phyloP scores from a whole-genome alignment of 2,797 vertebrate genomes.

The Zenarchopterus dispar region DNA sequence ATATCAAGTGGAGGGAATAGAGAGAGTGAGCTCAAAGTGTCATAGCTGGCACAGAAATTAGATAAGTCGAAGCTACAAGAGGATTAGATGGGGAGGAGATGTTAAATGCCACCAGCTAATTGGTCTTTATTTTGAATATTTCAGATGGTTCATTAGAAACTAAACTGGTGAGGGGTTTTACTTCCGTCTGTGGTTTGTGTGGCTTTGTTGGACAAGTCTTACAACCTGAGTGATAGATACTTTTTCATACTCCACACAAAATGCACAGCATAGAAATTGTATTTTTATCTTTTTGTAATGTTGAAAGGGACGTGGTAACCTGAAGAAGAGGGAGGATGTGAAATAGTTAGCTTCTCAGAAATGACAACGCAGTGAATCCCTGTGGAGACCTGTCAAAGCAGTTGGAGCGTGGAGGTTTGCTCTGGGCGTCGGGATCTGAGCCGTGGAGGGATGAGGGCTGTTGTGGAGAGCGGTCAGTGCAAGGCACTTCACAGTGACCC shows the following conservation, averaged over 20 bases:
- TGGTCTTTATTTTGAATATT: conserved; percentile 78
- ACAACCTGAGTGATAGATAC: conserved; percentile 34
- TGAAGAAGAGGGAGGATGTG: conserved; percentile 11
- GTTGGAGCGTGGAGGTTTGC: conserved; percentile 17
- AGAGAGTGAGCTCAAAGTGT: conserved; percentile 64
- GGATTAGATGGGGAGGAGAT: conserved; percentile 76
- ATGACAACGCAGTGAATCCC: conserved; percentile 11
- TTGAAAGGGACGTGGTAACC: conserved; percentile 19
- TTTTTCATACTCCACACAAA: conserved; percentile 1
- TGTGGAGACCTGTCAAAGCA: conserved; percentile 17
- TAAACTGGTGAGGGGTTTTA: conserved; percentile 64
- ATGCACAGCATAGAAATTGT: too few species aligned
- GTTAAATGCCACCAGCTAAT: conserved; percentile 73
- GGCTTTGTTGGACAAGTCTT: conserved; percentile 37
- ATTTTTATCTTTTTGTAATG: conserved; percentile 3
- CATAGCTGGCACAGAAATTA: conserved; percentile 65
- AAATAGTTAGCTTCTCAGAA: conserved; percentile 24
- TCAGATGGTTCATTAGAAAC: conserved; percentile 68
- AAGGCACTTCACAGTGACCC: conserved; percentile 62
- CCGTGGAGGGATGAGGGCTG: conserved; percentile 25
- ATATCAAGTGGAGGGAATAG: conserved; percentile 58
- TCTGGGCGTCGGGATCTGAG: conserved; percentile 38
- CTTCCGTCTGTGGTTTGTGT: conserved; percentile 39
- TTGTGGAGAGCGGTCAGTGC: conserved; percentile 51
- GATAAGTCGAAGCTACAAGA: conserved; percentile 70